Conservation (phyloP, 1,140 invertebrate genomes). For the Drosophila eugracilis region DNA sequence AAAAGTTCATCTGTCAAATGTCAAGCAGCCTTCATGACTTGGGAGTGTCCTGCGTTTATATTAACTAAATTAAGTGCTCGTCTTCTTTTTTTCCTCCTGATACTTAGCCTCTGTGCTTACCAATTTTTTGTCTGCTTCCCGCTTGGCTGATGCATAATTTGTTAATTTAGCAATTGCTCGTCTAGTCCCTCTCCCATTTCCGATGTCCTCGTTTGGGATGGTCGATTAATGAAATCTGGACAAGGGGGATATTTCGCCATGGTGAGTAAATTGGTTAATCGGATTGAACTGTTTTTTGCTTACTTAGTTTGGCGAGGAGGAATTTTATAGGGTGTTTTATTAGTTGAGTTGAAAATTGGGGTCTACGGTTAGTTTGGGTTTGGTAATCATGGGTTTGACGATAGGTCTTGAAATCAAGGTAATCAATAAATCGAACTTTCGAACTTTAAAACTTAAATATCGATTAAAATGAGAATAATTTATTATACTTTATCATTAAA, state of each 20-base stretch:
- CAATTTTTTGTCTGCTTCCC: slow-evolving; percentile 24
- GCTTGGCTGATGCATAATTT: slow-evolving; percentile 74
- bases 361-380: no score
- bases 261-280: slow-evolving; percentile 75
- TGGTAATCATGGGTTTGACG: no score
- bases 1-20: slow-evolving; percentile 82
- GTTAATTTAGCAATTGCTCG: slow-evolving; percentile 78
- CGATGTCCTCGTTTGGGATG: slow-evolving; percentile 31
- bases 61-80: slow-evolving; percentile 80
- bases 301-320: neutral
- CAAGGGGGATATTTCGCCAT: slow-evolving; percentile 56
- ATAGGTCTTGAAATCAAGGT: no score
- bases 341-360: neutral
- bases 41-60: slow-evolving; percentile 57
- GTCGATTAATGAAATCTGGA: slow-evolving; percentile 39
- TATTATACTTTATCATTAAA: no score
- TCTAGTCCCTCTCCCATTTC: neutral
- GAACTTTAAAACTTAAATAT: no score
- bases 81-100: slow-evolving; percentile 22
- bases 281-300: slow-evolving; percentile 46
- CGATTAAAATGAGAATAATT: no score
- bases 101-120: slow-evolving; percentile 1
- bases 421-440: no score
- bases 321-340: neutral
- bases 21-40: slow-evolving; percentile 45